phyloP scores from a whole-genome alignment of 2,888 invertebrate species.

The Plusia festucae region DNA sequence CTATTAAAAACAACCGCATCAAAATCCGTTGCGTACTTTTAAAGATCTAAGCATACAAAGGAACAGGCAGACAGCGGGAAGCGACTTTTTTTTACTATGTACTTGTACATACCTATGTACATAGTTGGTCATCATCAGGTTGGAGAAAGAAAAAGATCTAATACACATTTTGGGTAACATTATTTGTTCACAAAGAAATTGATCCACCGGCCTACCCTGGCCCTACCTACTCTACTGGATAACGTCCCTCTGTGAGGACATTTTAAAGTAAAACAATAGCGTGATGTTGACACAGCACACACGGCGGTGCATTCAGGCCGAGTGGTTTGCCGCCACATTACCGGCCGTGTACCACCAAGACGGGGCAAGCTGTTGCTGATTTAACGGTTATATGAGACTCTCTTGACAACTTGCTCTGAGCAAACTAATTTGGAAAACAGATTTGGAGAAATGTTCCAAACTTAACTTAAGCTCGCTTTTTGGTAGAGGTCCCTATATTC shows the following conservation, averaged over 20 bases:
- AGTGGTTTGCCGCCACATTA: slow-evolving; percentile 51
- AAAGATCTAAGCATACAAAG: too few relatives aligned
- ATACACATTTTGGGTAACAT: neutral
- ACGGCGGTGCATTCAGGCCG: slow-evolving; percentile 3
- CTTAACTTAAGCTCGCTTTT: neutral
- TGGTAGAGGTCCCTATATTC: too few relatives aligned
- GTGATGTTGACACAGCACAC: slow-evolving; percentile 41
- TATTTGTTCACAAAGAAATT: slow-evolving; percentile 35
- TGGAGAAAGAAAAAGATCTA: too few relatives aligned
- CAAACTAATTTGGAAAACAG: slow-evolving; percentile 5
- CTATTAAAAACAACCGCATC: too few relatives aligned
- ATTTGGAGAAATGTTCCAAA: neutral
- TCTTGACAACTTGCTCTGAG: neutral
- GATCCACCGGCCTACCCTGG: slow-evolving; percentile 22
- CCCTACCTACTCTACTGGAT: too few relatives aligned
- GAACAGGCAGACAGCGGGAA: too few relatives aligned
- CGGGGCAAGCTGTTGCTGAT: neutral
- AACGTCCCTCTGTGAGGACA: too few relatives aligned
- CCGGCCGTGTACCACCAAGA: slow-evolving; percentile 33
- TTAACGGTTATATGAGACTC: neutral
- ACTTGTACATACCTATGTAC: too few relatives aligned
- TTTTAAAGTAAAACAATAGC: neutral
- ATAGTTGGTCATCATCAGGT: too few relatives aligned
- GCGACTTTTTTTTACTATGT: too few relatives aligned
- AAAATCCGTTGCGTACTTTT: too few relatives aligned